Evolutionary conservation across 2,888 invertebrate species (phyloP).

Genomic region (Malachius bipustulatus): DNA sequence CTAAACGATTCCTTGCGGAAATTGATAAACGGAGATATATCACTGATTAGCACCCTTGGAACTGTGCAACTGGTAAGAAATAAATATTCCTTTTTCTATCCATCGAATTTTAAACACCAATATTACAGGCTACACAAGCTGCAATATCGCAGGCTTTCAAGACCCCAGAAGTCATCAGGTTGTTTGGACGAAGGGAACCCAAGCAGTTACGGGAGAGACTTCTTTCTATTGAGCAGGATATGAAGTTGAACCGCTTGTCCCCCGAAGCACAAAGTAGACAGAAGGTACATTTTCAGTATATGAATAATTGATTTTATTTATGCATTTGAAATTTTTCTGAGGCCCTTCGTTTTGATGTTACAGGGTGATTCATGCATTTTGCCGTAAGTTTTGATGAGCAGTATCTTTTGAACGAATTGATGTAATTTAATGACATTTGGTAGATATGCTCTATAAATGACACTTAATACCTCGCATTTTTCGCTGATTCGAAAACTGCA

Average conservation of each 20-base stretch:
- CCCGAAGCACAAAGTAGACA: conserved; percentile 40
- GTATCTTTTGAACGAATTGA: too few relatives aligned
- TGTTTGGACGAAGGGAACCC: conserved; percentile 61
- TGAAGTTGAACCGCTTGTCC: conserved; percentile 47
- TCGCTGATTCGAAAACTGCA: too few relatives aligned
- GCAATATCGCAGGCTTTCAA: conserved; percentile 63
- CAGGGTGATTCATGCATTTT: too few relatives aligned
- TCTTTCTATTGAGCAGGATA: conserved; percentile 46
- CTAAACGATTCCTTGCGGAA: conserved; percentile 51
- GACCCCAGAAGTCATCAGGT: conserved; percentile 60
- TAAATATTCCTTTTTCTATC: background rate
- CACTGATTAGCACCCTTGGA: conserved; percentile 51
- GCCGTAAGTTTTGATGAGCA: too few relatives aligned
- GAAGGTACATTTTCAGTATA: conserved; percentile 33
- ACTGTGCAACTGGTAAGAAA: conserved; percentile 50
- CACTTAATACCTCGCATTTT: too few relatives aligned
- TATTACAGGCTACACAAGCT: conserved; percentile 53
- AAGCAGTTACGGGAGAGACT: conserved; percentile 49
- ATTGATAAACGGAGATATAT: conserved; percentile 54
- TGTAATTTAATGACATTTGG: too few relatives aligned
- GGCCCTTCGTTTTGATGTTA: too few relatives aligned
- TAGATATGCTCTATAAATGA: too few relatives aligned
- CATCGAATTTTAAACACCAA: background rate
- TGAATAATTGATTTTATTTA: too few relatives aligned
- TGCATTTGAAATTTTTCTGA: too few relatives aligned